Percentiles rank a stretch among this genome's conserved stretches.
Conservation (phyloP, 1,140 invertebrate species). For the Drosophila murphyi region DNA sequence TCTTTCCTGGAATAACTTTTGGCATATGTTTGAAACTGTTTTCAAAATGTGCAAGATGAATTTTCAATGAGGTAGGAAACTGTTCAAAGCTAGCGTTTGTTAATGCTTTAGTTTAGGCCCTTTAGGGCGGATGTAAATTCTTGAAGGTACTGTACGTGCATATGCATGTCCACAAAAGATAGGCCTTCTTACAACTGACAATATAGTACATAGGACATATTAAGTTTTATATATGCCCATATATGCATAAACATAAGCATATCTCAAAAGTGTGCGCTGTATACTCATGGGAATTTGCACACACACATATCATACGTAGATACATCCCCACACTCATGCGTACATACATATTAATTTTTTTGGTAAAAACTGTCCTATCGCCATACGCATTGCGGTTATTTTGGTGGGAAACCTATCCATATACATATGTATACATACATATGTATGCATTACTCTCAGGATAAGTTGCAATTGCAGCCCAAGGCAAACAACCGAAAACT, state of each 20-base stretch:
- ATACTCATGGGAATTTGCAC: conserved; percentile 12
- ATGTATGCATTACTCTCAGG: background rate
- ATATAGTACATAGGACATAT: background rate
- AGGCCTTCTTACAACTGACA: background rate
- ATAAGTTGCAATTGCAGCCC: background rate
- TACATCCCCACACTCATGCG: background rate
- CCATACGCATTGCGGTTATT: conserved; percentile 34
- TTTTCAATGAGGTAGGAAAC: no score
- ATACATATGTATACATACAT: background rate
- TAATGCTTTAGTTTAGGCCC: no score
- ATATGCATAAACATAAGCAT: background rate
- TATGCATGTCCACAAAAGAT: no score
- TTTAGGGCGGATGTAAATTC: background rate
- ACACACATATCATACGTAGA: background rate
- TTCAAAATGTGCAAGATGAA: no score
- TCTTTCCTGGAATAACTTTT: no score
- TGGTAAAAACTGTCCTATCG: conserved; percentile 17
- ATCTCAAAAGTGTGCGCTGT: conserved; percentile 1
- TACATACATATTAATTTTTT: background rate
- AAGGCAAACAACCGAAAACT: conserved; percentile 6
- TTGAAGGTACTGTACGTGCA: conserved; percentile 26
- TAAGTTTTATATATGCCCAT: background rate
- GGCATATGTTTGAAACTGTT: no score
- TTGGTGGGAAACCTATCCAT: conserved; percentile 38
- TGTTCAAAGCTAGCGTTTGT: no score